phyloP scores from a whole-genome alignment of 2,113 vertebrate species.

The Poeciliopsis retropinna region DNA sequence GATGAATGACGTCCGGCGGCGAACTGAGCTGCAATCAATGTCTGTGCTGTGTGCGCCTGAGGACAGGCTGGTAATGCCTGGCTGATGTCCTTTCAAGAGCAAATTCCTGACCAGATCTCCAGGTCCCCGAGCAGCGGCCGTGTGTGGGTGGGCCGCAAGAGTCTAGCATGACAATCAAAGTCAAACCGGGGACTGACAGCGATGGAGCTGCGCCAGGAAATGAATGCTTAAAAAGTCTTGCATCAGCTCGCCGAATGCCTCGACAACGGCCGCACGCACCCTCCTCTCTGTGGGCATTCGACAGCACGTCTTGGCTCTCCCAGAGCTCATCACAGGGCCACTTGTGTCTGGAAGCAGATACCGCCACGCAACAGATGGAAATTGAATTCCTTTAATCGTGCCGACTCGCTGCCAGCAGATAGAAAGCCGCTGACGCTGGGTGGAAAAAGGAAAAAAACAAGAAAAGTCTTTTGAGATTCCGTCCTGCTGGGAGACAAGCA shows the following conservation, averaged over 20 bases:
- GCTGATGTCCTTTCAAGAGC: constrained; percentile 50
- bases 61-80: constrained; percentile 19
- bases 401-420: constrained; percentile 41
- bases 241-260: constrained; percentile 49
- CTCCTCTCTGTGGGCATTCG: constrained; percentile 35
- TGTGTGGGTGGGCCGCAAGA: constrained; percentile 23
- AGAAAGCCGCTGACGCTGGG: constrained; percentile 21
- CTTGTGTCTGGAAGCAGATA: constrained; percentile 60
- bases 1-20: background rate
- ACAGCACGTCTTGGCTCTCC: constrained; percentile 34
- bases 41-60: constrained; percentile 1
- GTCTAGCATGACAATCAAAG: constrained; percentile 57
- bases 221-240: constrained; percentile 40
- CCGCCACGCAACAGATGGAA: constrained; percentile 63
- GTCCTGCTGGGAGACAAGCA: constrained; percentile 10
- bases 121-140: constrained; percentile 11
- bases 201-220: constrained; percentile 8
- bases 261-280: constrained; percentile 42
- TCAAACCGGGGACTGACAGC: constrained; percentile 29
- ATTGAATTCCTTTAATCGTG: constrained; percentile 65
- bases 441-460: background rate
- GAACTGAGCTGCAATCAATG: constrained; percentile 20
- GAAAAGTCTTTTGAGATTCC: background rate
- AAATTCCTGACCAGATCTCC: constrained; percentile 36
- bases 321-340: constrained; percentile 51